These are phyloP conservation scores for Stenolophus ochropezus DNA, from an alignment of 2,888 invertebrate species.

Conservation along the genomic window DNA sequence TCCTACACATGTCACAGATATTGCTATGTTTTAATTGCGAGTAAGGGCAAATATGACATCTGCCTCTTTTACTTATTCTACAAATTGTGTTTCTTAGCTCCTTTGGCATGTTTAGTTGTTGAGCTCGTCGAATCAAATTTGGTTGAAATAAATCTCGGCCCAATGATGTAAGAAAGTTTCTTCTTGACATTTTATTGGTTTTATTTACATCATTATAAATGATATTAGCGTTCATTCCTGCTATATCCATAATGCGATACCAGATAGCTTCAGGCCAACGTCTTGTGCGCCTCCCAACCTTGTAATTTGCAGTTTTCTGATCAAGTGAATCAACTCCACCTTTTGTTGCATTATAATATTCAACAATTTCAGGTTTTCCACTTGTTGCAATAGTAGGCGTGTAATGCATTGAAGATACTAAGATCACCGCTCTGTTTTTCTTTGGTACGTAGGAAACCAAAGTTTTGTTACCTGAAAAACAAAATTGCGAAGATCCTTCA, in stretches of 20 bases:
- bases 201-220: constrained; percentile 11
- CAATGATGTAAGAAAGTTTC: constrained; percentile 8
- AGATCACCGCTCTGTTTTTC: constrained; percentile 57
- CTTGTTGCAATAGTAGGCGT: constrained; percentile 48
- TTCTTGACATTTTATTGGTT: not conserved
- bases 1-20: too few species aligned
- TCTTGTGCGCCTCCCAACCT: constrained; percentile 13
- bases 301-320: constrained; percentile 34
- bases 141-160: constrained; percentile 1
- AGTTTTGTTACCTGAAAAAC: constrained; percentile 62
- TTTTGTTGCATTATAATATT: constrained; percentile 21
- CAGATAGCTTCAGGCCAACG: constrained; percentile 35
- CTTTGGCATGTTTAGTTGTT: not conserved
- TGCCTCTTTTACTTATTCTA: not conserved
- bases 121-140: not conserved
- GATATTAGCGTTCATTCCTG: too few species aligned
- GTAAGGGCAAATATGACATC: too few species aligned
- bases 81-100: not conserved
- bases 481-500: constrained; percentile 62
- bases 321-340: constrained; percentile 41
- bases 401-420: constrained; percentile 63
- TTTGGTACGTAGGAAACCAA: constrained; percentile 56
- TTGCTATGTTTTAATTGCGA: too few species aligned
- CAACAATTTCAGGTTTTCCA: constrained; percentile 50
- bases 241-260: constrained; percentile 19